Percentiles rank a stretch among this genome's conserved stretches.
phyloP scores from a whole-genome alignment of 2,797 vertebrate genomes.

The Sparidentex hasta region DNA sequence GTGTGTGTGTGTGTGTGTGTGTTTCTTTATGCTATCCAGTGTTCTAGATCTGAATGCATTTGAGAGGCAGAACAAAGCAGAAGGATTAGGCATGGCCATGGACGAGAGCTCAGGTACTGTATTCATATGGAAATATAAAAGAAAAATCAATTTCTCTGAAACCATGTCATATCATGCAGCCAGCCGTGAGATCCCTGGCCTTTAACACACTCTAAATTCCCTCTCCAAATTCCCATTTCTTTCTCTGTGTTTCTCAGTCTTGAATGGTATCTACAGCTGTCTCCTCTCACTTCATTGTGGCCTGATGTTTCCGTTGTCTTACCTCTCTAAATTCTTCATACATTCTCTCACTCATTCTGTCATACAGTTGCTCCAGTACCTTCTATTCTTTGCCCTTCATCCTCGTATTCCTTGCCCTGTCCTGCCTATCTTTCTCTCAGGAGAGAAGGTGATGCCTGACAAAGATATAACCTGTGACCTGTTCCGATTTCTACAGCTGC shows the following conservation, averaged over 20 bases:
- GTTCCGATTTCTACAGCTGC: conserved; percentile 95
- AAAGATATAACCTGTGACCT: conserved; percentile 95
- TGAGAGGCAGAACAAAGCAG: conserved; percentile 98
- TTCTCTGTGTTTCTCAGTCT: conserved; percentile 22
- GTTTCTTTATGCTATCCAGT: conserved; percentile 73
- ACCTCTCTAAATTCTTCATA: neutral
- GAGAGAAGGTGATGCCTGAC: conserved; percentile 94
- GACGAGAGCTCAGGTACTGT: conserved; percentile 94
- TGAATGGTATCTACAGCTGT: conserved; percentile 31
- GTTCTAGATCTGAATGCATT: conserved; percentile 97
- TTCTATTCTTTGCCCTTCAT: conserved; percentile 70
- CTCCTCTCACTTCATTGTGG: conserved; percentile 58
- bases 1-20: neutral
- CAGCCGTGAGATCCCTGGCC: conserved; percentile 41
- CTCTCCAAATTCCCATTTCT: conserved; percentile 22
- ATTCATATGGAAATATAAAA: conserved; percentile 66
- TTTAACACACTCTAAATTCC: conserved; percentile 43
- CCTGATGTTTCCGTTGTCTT: conserved; percentile 58
- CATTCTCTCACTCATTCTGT: conserved; percentile 1
- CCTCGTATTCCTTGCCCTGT: conserved; percentile 57
- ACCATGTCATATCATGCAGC: conserved; percentile 47
- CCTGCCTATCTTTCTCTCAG: conserved; percentile 75
- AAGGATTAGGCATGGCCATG: conserved; percentile 94
- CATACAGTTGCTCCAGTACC: conserved; percentile 8
- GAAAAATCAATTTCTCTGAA: conserved; percentile 53